Evolutionary conservation across 2,113 vertebrate species (phyloP), one percentile per base, ranked within the genome.

Genomic region (Anarrhichthys ocellatus): DNA sequence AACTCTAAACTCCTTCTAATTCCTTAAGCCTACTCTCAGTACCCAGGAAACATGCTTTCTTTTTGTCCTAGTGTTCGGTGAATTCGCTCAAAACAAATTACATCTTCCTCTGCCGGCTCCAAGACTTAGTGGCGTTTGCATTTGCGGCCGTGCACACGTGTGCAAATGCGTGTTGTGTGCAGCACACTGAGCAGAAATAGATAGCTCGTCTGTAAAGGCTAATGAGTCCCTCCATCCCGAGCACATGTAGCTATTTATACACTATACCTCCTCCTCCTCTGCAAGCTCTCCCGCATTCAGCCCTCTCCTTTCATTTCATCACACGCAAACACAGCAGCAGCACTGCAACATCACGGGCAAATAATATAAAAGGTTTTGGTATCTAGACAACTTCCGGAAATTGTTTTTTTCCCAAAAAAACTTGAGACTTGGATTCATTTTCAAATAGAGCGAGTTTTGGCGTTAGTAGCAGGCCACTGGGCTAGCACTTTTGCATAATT

Each of bases 1-100:
- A 92, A 90, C 92, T 93, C 88, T 93, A 93, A 94, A 94, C 91
- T 92, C 91, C 91, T 76, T 85, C 87, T 94, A 94, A 94, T 91
- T 92, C 93, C 88, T 87, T 93, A 93, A 94, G 84, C 92, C 92
- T 90, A 32, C 89, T 91, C 86, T 83, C 84, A 80, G 92, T 77
- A 76, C 78, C 85, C 87, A 92, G 89, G 88, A 92, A 91, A 87
- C 86, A 85, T 89, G 87, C 89, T 91, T 93, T 88, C 85, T 76
- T 85, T 84, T 81, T 76, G 75, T 87, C 78, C 67, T 24, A 62
- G 24, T 8, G 7, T 46, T 68, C 14, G 10, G 34, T 8, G 42
- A 77, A 58, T 27, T 50, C 5, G 2, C 18, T 63, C 44, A 44
- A 67, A 85, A 54, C 17, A 76, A 79, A 66, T 14, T 0, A 34